These are phyloP conservation scores for Aleiodes sp. DNA, from an alignment of 1,140 invertebrate genomes.

Conservation along the genomic window DNA sequence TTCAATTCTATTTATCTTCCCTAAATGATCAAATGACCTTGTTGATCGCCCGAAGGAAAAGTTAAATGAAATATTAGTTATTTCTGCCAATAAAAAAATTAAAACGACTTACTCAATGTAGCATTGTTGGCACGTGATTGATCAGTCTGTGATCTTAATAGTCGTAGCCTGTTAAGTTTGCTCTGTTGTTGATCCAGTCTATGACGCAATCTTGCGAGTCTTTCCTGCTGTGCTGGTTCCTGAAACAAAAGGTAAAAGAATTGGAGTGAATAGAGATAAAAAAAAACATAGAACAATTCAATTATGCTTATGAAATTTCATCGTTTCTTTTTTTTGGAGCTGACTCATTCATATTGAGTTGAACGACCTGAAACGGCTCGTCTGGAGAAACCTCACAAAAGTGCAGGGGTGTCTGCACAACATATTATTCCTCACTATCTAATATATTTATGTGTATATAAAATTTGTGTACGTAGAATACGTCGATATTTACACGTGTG, in stretches of 20 bases:
- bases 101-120: constrained; percentile 84
- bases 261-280: no score
- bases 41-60: no score
- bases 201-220: constrained; percentile 85
- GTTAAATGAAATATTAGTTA: neutral
- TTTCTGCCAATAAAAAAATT: constrained; percentile 15
- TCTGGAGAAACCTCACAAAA: neutral
- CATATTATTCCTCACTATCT: neutral
- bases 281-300: no score
- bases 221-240: constrained; percentile 85
- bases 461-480: neutral
- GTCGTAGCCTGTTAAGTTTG: constrained; percentile 88
- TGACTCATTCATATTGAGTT: neutral
- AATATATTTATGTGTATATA: no score
- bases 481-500: neutral
- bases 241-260: constrained; percentile 54
- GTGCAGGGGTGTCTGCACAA: neutral
- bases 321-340: neutral
- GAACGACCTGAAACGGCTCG: neutral
- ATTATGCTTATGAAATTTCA: no score
- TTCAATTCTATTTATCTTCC: no score
- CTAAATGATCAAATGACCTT: no score
- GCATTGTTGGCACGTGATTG: constrained; percentile 90
- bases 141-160: constrained; percentile 91
- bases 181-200: constrained; percentile 93